A percentile compares a stretch with the other conserved stretches of the same genome.
Conservation (phyloP, 2,888 invertebrate genomes). For the Ormyrus nitidulus region DNA sequence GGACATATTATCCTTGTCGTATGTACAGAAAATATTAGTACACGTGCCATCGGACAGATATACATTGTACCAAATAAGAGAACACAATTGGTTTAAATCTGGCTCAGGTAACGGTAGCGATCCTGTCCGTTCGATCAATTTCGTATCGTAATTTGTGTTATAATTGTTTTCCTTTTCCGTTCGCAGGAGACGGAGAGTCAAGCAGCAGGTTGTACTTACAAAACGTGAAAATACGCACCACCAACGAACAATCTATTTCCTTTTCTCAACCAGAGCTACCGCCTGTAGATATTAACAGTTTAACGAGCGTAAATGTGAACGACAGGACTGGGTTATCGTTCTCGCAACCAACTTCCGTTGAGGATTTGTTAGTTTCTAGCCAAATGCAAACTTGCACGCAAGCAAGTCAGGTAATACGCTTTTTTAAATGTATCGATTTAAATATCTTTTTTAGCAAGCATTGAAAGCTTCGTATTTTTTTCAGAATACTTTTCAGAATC, state of each 20-base stretch:
- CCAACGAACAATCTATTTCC: slow-evolving; percentile 64
- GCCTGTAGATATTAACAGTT: slow-evolving; percentile 62
- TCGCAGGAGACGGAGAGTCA: slow-evolving; percentile 1
- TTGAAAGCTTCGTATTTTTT: slow-evolving; percentile 62
- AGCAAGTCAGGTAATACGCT: slow-evolving; percentile 66
- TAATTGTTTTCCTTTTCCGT: neutral
- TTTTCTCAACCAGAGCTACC: slow-evolving; percentile 75
- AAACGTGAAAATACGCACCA: slow-evolving; percentile 59
- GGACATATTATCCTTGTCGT: slow-evolving; percentile 84
- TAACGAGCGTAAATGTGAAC: slow-evolving; percentile 59
- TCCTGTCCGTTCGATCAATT: too few species aligned
- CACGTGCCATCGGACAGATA: slow-evolving; percentile 83
- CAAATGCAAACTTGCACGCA: slow-evolving; percentile 79
- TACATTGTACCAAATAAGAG: slow-evolving; percentile 82
- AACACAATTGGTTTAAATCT: slow-evolving; percentile 84
- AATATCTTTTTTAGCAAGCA: neutral
- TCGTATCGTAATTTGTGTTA: neutral
- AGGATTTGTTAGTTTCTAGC: slow-evolving; percentile 86
- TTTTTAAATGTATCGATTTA: too few species aligned
- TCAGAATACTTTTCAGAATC: slow-evolving; percentile 84
- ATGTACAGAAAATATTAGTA: slow-evolving; percentile 86
- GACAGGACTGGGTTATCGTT: slow-evolving; percentile 80
- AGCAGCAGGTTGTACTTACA: slow-evolving; percentile 46
- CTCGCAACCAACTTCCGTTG: slow-evolving; percentile 91
- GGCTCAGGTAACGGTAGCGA: slow-evolving; percentile 23